These are phyloP conservation scores for Euura saliciscinereae DNA, from an alignment of 1,140 invertebrate genomes.

Conservation along the genomic window DNA sequence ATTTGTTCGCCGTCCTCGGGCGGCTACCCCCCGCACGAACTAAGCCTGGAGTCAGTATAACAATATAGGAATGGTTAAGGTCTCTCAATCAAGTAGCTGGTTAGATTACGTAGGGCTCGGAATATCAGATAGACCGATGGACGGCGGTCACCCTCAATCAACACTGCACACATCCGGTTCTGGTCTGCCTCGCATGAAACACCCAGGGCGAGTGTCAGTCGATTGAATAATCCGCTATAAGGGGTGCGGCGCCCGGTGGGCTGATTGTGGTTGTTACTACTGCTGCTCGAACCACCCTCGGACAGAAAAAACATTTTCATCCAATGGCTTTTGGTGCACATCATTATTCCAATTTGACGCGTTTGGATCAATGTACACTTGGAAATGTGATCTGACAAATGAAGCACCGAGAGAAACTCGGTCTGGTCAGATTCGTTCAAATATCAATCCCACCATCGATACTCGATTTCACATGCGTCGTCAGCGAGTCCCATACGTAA, in stretches of 20 bases:
- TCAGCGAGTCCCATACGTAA: neutral
- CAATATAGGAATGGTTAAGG: neutral
- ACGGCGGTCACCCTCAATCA: conserved; percentile 19
- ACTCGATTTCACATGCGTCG: neutral
- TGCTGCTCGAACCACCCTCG: neutral
- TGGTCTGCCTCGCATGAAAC: neutral
- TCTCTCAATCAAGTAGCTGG: neutral
- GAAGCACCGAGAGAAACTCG: neutral
- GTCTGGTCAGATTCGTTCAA: neutral
- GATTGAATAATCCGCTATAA: neutral
- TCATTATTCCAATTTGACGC: neutral
- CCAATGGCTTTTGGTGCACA: neutral
- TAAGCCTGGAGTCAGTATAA: neutral
- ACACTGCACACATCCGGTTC: conserved; percentile 17
- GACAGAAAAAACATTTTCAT: neutral
- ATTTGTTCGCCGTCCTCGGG: neutral
- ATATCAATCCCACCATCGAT: neutral
- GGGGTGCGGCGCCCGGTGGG: neutral
- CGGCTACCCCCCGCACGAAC: neutral
- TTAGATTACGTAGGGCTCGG: neutral
- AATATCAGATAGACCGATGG: neutral
- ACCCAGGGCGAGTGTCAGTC: conserved; percentile 1
- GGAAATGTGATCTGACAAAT: neutral
- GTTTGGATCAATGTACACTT: neutral
- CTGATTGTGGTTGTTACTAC: neutral